Evolutionary conservation across 2,797 vertebrate genomes (phyloP).

Genomic region (Myiothlypis chrysogaster): DNA sequence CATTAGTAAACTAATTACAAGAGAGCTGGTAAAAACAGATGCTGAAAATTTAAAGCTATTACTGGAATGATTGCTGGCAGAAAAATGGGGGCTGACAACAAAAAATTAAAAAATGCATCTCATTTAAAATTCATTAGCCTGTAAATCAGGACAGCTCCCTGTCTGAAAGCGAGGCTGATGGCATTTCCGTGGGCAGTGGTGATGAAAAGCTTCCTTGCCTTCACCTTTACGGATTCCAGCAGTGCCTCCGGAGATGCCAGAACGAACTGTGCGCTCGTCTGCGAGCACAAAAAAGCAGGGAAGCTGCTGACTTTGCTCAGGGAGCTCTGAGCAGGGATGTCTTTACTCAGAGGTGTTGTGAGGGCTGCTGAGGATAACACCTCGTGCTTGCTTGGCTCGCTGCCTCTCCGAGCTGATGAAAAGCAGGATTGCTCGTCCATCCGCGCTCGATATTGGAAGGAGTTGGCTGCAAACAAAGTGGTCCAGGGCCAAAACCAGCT

Average conservation of each 20-base stretch:
- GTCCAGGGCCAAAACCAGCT: slow-evolving; percentile 32
- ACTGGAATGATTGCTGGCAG: slow-evolving; percentile 78
- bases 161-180: neutral
- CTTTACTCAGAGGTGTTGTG: neutral
- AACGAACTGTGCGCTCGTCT: accelerated
- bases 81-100: slow-evolving; percentile 55
- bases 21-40: slow-evolving; percentile 65
- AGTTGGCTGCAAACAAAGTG: slow-evolving; percentile 13
- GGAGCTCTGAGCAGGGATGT: neutral
- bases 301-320: neutral
- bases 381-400: neutral
- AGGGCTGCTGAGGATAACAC: neutral
- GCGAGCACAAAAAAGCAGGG: accelerated
- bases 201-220: slow-evolving; percentile 21
- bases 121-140: slow-evolving; percentile 62
- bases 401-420: neutral
- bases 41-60: slow-evolving; percentile 82
- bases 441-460: accelerated
- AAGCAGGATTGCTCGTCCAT: neutral
- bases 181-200: neutral
- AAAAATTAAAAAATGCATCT: slow-evolving; percentile 58
- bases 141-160: slow-evolving; percentile 40
- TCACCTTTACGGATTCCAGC: neutral
- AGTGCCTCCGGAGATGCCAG: neutral
- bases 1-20: slow-evolving; percentile 64